Evolutionary conservation across 2,888 invertebrate genomes (phyloP).

Genomic region (Tenthredo livida): DNA sequence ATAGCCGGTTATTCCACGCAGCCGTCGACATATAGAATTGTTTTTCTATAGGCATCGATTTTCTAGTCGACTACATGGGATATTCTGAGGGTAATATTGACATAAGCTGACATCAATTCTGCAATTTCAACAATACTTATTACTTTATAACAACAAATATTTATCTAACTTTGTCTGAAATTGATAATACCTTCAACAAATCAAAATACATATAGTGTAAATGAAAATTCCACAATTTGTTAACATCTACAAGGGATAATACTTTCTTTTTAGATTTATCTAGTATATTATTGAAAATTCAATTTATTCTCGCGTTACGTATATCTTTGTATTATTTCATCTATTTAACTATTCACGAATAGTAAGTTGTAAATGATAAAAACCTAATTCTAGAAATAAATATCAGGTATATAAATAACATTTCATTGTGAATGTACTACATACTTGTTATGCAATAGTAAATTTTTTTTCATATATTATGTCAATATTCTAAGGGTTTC

Average conservation of each 20-base stretch:
- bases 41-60: slow-evolving; percentile 22
- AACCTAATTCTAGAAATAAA: slow-evolving; percentile 4
- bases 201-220: background rate
- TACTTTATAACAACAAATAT: slow-evolving; percentile 21
- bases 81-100: slow-evolving; percentile 22
- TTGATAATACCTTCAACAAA: background rate
- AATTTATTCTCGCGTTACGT: background rate
- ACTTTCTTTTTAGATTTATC: background rate
- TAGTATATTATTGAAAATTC: background rate
- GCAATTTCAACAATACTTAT: background rate
- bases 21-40: background rate
- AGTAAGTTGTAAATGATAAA: background rate
- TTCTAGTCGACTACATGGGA: slow-evolving; percentile 29
- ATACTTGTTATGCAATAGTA: background rate
- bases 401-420: slow-evolving; percentile 6
- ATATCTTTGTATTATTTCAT: background rate
- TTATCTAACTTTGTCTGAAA: background rate
- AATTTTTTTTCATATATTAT: background rate
- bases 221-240: background rate
- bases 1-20: too few species aligned
- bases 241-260: background rate
- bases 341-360: background rate
- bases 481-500: background rate
- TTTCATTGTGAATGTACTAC: background rate
- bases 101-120: slow-evolving; percentile 25